phyloP scores from a whole-genome alignment of 2,888 invertebrate species.

The Silvanus unidentatus region DNA sequence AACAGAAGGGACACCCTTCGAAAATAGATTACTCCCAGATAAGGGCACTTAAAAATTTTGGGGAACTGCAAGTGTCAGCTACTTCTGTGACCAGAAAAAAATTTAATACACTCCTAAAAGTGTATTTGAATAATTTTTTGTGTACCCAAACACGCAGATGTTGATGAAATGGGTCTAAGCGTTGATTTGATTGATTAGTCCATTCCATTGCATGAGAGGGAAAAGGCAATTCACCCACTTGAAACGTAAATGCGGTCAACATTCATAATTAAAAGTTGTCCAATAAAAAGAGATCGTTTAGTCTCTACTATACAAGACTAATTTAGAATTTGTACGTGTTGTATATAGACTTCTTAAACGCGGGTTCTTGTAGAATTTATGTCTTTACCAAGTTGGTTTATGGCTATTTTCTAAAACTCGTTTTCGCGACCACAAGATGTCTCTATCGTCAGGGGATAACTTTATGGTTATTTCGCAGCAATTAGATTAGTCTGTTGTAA shows the following conservation, averaged over 20 bases:
- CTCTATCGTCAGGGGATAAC: slow-evolving; percentile 46
- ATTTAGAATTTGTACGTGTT: slow-evolving; percentile 47
- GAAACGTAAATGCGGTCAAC: no score
- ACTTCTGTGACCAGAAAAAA: slow-evolving; percentile 3
- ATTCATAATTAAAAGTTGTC: no score
- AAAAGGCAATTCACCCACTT: no score
- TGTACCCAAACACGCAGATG: no score
- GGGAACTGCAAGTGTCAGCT: slow-evolving; percentile 7
- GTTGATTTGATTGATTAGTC: no score
- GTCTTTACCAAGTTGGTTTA: slow-evolving; percentile 45
- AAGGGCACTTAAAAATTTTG: slow-evolving; percentile 14
- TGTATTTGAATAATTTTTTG: slow-evolving; percentile 7
- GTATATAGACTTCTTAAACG: slow-evolving; percentile 34
- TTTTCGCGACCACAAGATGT: slow-evolving; percentile 46
- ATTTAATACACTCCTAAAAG: slow-evolving; percentile 10
- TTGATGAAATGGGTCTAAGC: no score
- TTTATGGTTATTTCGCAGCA: slow-evolving; percentile 47
- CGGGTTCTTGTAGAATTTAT: slow-evolving; percentile 39
- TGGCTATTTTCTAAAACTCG: slow-evolving; percentile 45
- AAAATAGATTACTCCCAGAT: slow-evolving; percentile 18
- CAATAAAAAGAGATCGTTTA: slow-evolving; percentile 10
- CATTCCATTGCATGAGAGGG: no score
- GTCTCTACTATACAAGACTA: slow-evolving; percentile 28
- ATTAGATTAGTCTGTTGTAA: slow-evolving; percentile 47
- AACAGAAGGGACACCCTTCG: slow-evolving; percentile 8